These are phyloP conservation scores for Melanotus villosus DNA, from an alignment of 2,888 invertebrate species.

Conservation along the genomic window DNA sequence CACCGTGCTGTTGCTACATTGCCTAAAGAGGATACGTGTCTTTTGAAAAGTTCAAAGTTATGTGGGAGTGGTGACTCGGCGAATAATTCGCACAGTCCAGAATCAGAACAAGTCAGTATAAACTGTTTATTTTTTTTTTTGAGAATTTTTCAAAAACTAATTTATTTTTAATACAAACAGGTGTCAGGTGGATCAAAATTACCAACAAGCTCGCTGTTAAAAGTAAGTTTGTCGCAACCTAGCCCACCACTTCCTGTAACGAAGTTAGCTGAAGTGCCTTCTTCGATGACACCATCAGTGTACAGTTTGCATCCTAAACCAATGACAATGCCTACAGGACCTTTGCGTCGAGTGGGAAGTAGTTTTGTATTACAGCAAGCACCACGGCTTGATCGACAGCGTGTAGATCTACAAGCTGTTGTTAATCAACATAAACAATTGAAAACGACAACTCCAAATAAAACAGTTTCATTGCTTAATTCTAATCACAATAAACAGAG, in stretches of 20 bases:
- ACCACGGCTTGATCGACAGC: constrained; percentile 61
- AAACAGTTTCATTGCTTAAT: constrained; percentile 54
- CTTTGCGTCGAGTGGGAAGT: constrained; percentile 73
- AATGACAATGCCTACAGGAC: constrained; percentile 73
- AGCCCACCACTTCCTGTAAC: constrained; percentile 13
- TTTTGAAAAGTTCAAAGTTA: background rate
- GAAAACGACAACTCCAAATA: constrained; percentile 54
- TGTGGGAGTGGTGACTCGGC: background rate
- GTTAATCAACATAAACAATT: constrained; percentile 57
- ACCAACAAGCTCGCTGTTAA: constrained; percentile 10
- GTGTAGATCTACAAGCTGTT: constrained; percentile 63
- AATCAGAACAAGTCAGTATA: constrained; percentile 12
- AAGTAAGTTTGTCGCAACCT: constrained; percentile 13
- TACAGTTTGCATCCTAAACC: constrained; percentile 74
- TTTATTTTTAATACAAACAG: background rate
- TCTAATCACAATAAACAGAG: constrained; percentile 38
- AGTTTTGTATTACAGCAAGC: constrained; percentile 70
- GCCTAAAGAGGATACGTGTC: constrained; percentile 1
- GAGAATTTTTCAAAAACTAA: background rate
- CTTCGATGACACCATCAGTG: constrained; percentile 54
- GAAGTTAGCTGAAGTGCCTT: constrained; percentile 33
- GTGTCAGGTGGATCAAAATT: constrained; percentile 8
- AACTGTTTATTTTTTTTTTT: background rate
- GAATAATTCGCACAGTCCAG: background rate
- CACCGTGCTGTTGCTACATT: background rate